A percentile compares a stretch with the other conserved stretches of the same genome.
Evolutionary conservation across 2,797 vertebrate species (phyloP).

Genomic region (Muscicapa striata): DNA sequence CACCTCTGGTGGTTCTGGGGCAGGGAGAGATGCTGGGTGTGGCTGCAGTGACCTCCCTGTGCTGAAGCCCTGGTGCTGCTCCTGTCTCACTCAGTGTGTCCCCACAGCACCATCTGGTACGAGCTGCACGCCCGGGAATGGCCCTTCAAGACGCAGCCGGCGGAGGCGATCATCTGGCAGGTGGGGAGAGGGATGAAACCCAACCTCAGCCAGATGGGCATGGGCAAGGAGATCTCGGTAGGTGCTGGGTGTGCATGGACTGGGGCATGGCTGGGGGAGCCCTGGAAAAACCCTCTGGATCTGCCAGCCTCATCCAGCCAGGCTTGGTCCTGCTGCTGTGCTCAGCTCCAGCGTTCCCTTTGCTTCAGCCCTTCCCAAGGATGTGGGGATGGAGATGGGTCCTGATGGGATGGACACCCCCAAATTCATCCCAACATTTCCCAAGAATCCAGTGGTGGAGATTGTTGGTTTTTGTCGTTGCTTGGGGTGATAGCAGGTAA

Average conservation of each 20-base stretch:
- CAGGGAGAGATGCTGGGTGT: background rate
- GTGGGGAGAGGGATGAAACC: conserved; percentile 96
- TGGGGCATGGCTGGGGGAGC: background rate
- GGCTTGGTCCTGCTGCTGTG: background rate
- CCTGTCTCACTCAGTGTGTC: background rate
- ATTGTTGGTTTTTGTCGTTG: too few relatives aligned
- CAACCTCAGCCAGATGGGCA: conserved; percentile 95
- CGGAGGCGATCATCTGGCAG: conserved; percentile 98
- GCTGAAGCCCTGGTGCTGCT: accelerated
- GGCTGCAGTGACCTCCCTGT: accelerated
- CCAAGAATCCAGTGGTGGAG: accelerated
- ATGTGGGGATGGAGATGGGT: background rate
- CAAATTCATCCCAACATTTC: accelerated
- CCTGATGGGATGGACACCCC: background rate
- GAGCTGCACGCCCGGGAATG: conserved; percentile 97
- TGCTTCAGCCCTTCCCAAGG: background rate
- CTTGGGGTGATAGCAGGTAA: too few relatives aligned
- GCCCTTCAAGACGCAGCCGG: conserved; percentile 98
- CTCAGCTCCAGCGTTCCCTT: accelerated
- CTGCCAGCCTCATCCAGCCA: background rate
- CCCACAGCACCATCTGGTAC: conserved; percentile 95
- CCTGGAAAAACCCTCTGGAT: background rate
- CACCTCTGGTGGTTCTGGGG: background rate
- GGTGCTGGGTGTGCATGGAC: conserved; percentile 5
- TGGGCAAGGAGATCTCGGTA: conserved; percentile 98